Evolutionary conservation across 2,113 vertebrate genomes (phyloP).

Genomic region (Brachyhypopomus gauderio): DNA sequence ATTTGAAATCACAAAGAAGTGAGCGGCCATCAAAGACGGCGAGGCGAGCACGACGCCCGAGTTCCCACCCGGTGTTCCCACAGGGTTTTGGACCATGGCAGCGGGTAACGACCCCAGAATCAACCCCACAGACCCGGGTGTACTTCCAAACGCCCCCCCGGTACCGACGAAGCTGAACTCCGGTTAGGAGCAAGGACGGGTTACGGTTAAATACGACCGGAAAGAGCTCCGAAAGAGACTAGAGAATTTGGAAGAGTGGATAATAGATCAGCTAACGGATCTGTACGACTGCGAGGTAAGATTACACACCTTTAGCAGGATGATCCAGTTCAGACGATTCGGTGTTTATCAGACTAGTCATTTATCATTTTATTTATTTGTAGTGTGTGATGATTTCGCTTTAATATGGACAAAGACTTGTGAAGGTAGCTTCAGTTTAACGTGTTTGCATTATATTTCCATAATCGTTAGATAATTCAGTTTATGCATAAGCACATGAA

Average conservation of each 20-base stretch:
- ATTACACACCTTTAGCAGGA: not conserved
- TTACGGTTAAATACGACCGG: constrained; percentile 92
- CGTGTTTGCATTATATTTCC: not conserved
- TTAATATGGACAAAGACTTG: not conserved
- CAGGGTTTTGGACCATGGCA: constrained; percentile 70
- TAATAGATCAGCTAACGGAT: constrained; percentile 87
- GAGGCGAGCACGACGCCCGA: constrained; percentile 35
- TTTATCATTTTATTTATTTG: too few species aligned
- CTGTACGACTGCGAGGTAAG: constrained; percentile 92
- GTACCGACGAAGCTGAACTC: constrained; percentile 79
- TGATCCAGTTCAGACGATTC: too few species aligned
- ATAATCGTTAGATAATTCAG: not conserved
- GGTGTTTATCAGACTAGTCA: too few species aligned
- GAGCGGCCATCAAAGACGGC: constrained; percentile 35
- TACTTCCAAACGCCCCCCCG: constrained; percentile 85
- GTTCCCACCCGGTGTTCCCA: constrained; percentile 28
- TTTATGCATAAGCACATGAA: not conserved
- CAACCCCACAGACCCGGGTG: constrained; percentile 82
- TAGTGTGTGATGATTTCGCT: not conserved
- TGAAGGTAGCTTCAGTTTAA: not conserved
- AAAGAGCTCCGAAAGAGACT: constrained; percentile 90
- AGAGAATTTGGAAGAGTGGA: constrained; percentile 93
- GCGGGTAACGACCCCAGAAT: constrained; percentile 81
- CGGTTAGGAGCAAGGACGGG: constrained; percentile 86
- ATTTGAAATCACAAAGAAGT: constrained; percentile 28